A percentile compares a stretch with the other conserved stretches of the same genome.
phyloP scores from a whole-genome alignment of 2,797 vertebrate species.

The Dendrocincla fuliginosa region DNA sequence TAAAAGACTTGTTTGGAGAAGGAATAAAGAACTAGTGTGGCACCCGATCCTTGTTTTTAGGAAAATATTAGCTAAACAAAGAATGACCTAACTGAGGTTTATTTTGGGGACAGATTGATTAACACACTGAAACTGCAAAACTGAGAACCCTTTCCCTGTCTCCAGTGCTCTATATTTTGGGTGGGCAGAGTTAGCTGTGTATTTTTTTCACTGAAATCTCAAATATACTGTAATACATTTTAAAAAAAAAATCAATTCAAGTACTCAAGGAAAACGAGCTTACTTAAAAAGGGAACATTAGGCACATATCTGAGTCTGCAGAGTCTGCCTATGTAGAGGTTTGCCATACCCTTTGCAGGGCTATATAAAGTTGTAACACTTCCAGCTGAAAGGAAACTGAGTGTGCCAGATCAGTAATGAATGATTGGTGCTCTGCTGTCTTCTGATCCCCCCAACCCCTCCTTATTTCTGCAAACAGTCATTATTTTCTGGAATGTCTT shows the following conservation, averaged over 20 bases:
- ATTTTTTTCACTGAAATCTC: background rate
- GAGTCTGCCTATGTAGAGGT: background rate
- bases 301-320: background rate
- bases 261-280: background rate
- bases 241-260: background rate
- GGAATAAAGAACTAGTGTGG: background rate
- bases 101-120: background rate
- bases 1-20: background rate
- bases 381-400: background rate
- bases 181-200: background rate
- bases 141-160: background rate
- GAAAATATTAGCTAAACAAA: background rate
- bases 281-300: background rate
- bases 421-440: background rate
- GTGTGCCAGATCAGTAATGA: background rate
- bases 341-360: background rate
- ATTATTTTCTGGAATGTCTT: background rate
- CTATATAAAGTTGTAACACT: conserved; percentile 14
- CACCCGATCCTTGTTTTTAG: background rate
- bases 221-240: background rate
- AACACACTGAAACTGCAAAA: background rate
- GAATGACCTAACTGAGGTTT: background rate
- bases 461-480: background rate
- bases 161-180: background rate
- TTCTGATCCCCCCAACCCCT: background rate